Percentiles rank a stretch among this genome's conserved stretches.
Evolutionary conservation across 2,113 vertebrate species (phyloP).

Genomic region (Caranx ignobilis): DNA sequence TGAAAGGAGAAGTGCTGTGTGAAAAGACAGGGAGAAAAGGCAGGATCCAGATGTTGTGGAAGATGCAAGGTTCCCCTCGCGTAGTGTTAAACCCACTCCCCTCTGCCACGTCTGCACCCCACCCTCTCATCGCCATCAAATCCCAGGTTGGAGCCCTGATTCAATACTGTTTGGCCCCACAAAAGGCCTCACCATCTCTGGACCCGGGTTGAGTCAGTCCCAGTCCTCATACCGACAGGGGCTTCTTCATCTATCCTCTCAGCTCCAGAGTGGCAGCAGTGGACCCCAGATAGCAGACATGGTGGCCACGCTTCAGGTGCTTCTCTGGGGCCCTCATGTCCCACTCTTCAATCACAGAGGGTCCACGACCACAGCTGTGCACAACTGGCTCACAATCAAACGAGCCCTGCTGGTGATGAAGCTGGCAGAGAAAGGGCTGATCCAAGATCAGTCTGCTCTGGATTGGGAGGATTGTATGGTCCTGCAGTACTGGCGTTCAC

Average conservation of each 20-base stretch:
- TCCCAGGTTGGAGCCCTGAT: slow-evolving; percentile 79
- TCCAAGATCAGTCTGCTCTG: slow-evolving; percentile 17
- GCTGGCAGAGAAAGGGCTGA: slow-evolving; percentile 80
- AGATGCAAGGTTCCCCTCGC: slow-evolving; percentile 69
- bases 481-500: slow-evolving; percentile 83
- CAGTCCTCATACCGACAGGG: slow-evolving; percentile 67
- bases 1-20: neutral
- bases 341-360: slow-evolving; percentile 63
- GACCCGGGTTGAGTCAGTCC: slow-evolving; percentile 41
- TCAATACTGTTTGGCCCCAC: slow-evolving; percentile 72
- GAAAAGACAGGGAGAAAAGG: neutral
- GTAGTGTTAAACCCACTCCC: slow-evolving; percentile 79
- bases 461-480: slow-evolving; percentile 87
- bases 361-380: neutral
- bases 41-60: slow-evolving; percentile 63
- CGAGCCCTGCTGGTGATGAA: slow-evolving; percentile 84
- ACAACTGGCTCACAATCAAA: slow-evolving; percentile 78
- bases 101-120: slow-evolving; percentile 21
- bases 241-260: slow-evolving; percentile 74
- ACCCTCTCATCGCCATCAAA: slow-evolving; percentile 69
- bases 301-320: slow-evolving; percentile 80
- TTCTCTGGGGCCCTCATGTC: slow-evolving; percentile 88
- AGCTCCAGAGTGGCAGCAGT: slow-evolving; percentile 70
- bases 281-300: slow-evolving; percentile 60
- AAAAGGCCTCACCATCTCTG: slow-evolving; percentile 26